A percentile compares a stretch with the other conserved stretches of the same genome.
phyloP scores from a whole-genome alignment of 2,113 vertebrate species.

The Sylvietta virens region DNA sequence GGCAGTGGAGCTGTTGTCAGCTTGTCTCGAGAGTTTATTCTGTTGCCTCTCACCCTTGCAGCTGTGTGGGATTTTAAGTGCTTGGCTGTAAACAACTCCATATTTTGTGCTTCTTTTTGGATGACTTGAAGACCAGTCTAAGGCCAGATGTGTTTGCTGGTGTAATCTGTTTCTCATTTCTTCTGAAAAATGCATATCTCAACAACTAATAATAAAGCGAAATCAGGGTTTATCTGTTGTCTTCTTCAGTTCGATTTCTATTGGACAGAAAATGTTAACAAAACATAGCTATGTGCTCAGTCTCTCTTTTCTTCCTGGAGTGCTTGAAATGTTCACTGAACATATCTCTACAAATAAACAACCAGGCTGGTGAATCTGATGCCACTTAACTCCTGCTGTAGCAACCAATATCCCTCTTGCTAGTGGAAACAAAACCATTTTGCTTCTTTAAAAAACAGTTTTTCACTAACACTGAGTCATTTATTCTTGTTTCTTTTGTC shows the following conservation, averaged over 20 bases:
- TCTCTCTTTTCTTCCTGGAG: neutral
- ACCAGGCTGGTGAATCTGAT: neutral
- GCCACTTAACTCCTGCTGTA: neutral
- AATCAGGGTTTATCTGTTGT: conserved; percentile 11
- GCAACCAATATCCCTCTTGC: neutral
- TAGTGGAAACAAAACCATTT: neutral
- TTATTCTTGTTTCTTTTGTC: neutral
- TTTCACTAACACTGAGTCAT: neutral
- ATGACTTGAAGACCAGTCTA: conserved; percentile 6
- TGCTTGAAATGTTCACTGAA: neutral
- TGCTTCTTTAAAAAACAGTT: neutral
- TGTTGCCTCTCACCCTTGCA: conserved; percentile 19
- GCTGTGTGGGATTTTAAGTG: conserved; percentile 25
- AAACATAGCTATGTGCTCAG: neutral
- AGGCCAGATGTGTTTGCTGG: conserved; percentile 49
- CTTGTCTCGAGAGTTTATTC: conserved; percentile 48
- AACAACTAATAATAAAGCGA: conserved; percentile 32
- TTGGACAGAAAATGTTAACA: conserved; percentile 23
- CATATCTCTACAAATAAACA: neutral
- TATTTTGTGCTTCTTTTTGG: conserved; percentile 31
- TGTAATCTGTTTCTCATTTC: conserved; percentile 45
- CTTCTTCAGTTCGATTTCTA: conserved; percentile 26
- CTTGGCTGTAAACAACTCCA: conserved; percentile 19
- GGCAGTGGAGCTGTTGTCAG: conserved; percentile 36
- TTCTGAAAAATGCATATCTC: conserved; percentile 40